Conservation (phyloP, 2,888 invertebrate genomes). For the Empis livida region DNA sequence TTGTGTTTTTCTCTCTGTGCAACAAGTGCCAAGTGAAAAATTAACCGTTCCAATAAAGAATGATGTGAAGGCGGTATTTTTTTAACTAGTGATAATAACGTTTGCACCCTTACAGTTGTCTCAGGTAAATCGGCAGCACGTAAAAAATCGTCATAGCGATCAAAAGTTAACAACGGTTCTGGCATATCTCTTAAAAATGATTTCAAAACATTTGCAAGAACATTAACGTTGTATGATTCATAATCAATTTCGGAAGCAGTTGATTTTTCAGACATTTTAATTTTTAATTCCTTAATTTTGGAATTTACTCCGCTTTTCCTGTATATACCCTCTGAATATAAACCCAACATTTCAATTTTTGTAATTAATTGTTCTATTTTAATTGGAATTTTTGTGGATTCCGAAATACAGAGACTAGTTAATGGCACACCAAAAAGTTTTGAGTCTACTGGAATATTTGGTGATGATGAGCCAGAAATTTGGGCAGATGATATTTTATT, state of each 20-base stretch:
- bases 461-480: constrained; percentile 15
- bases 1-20: constrained; percentile 77
- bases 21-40: constrained; percentile 84
- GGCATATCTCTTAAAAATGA: constrained; percentile 84
- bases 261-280: constrained; percentile 54
- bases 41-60: constrained; percentile 79
- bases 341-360: constrained; percentile 59
- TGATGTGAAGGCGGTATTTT: constrained; percentile 82
- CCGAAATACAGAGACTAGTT: constrained; percentile 55
- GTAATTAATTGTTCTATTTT: constrained; percentile 79
- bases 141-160: constrained; percentile 88
- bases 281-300: constrained; percentile 49
- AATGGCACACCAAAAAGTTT: constrained; percentile 72
- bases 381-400: constrained; percentile 60
- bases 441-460: constrained; percentile 15
- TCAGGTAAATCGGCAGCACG: constrained; percentile 76
- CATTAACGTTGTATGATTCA: constrained; percentile 76
- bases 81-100: constrained; percentile 73
- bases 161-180: constrained; percentile 83
- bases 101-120: constrained; percentile 67
- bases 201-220: constrained; percentile 79
- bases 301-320: neutral
- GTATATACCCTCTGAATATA: neutral
- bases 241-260: constrained; percentile 58
- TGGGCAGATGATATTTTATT: constrained; percentile 52